Base-by-base conservation (phyloP, 2,888 invertebrate genomes). In the Antheraea yamamai region DNA sequence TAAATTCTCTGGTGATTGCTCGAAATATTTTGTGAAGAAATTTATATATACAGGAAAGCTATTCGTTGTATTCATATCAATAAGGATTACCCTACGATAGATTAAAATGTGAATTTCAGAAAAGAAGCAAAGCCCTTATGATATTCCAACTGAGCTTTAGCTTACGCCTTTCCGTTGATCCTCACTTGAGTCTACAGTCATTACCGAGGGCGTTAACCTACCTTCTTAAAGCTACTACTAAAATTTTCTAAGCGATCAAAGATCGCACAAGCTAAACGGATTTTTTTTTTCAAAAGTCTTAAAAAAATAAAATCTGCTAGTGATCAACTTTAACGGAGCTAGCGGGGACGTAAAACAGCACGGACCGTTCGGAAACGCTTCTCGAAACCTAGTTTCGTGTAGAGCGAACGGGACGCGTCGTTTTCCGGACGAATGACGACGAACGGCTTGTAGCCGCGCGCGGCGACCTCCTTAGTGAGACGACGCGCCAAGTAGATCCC, bases 361-460 rank as follows among this genome's bases (percentile, higher is more conserved):
- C 98, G 96, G 81, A 97, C 97, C 83, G 97, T 97, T 91, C 97
- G 96, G 91, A 97, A 98, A 84, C 96, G 96, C 90, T 96, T 97
- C 88, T 96, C 96, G 94, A 98, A 98, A 85, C 98, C 97, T 85
- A 98, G 95, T 90, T 98, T 98, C 82, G 96, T 96, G 93, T 98
- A 98, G 75, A 98, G 96, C 84, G 97, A 97, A 87, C 97, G 97
- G 81, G 98, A 98, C 79, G 98, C 98, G 91, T 97, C 97, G 91
- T 98, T 98, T 91, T 98, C 97, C 78, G 98, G 98, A 84, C 95
- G 92, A 93, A 98, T 98, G 84, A 98, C 97, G 80, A 98, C 98
- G 92, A 97, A 98, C 76, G 98, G 98, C 85, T 96, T 96, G 92
- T 98, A 98, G 79, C 98, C 97, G 75, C 97, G 95, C 75, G 96